phyloP scores from a whole-genome alignment of 2,113 vertebrate genomes.

The Sorex fumeus region DNA sequence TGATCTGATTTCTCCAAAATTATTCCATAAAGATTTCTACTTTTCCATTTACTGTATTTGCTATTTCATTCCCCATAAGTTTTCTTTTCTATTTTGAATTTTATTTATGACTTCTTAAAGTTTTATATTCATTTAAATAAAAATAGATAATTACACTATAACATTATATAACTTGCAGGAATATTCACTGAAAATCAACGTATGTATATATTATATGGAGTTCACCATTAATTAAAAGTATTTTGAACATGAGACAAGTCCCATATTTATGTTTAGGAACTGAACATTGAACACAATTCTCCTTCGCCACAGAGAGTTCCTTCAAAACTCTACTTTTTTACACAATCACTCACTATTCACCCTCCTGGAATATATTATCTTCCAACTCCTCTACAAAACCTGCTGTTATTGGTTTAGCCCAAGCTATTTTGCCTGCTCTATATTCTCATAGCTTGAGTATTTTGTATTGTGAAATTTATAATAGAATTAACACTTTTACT shows the following conservation, averaged over 20 bases:
- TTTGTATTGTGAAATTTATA: background rate
- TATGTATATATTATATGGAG: background rate
- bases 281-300: background rate
- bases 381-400: too few relatives aligned
- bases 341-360: background rate
- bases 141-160: background rate
- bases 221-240: conserved; percentile 4
- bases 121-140: background rate
- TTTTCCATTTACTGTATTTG: background rate
- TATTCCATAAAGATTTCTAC: background rate
- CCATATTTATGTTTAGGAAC: background rate
- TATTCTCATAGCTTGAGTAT: background rate
- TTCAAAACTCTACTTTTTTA: background rate
- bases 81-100: background rate
- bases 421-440: background rate
- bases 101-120: background rate
- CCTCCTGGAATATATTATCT: conserved; percentile 14
- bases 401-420: background rate
- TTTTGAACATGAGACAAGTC: background rate
- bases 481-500: conserved; percentile 3
- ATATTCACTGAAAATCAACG: background rate
- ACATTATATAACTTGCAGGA: background rate
- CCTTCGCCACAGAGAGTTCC: background rate
- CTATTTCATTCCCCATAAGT: background rate
- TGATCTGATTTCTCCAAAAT: background rate